Base-by-base conservation (phyloP, 2,113 vertebrate genomes). In the Caranx melampygus region DNA sequence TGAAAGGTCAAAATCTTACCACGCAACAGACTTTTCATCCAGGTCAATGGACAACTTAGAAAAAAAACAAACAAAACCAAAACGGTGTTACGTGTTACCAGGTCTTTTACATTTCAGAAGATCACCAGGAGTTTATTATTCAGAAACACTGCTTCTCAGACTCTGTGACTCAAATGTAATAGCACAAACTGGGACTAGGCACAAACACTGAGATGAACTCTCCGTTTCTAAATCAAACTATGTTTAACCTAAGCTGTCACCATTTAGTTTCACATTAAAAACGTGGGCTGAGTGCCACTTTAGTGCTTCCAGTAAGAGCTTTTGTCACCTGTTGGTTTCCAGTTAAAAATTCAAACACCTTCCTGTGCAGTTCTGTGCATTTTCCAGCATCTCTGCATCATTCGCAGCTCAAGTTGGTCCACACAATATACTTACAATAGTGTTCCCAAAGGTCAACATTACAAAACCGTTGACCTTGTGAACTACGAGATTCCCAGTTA, bases 281-380 rank as follows among this genome's bases (percentile, higher is more conserved):
- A 44, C 6, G 2, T 33, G 31, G 63, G 21, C 47, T 33, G 37
- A 75, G 72, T 21, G 34, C 45, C 31, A 34, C 67, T 76, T 76
- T 20, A 65, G 78, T 73, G 78, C 9, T 84, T 75, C 64, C 64
- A 74, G 34, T 89, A 74, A 37, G 34, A 72, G 68, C 37, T 78
- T 26, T 13, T 52, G 33, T 18, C 0, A 8, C 34, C 57, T 4
- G 54, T 75, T 55, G 65, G 72, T 45, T 86, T 88, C 87, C 81
- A 83, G 83, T 88, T 79, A 37, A 52, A 67, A 68, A 54, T 34
- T 63, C 59, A 35, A 61, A 72, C 31, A 12, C 37, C 26, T 58
- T 65, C 59, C 52, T 78, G 60, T 90, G 82, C 80, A 78, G 75
- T 69, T 70, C 40, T 80, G 85, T 82, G 83, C 88, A 87, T 83